Percentiles rank a stretch among this genome's conserved stretches.
Evolutionary conservation across 1,140 invertebrate genomes (phyloP).

Genomic region (Drosophila pectinifera): DNA sequence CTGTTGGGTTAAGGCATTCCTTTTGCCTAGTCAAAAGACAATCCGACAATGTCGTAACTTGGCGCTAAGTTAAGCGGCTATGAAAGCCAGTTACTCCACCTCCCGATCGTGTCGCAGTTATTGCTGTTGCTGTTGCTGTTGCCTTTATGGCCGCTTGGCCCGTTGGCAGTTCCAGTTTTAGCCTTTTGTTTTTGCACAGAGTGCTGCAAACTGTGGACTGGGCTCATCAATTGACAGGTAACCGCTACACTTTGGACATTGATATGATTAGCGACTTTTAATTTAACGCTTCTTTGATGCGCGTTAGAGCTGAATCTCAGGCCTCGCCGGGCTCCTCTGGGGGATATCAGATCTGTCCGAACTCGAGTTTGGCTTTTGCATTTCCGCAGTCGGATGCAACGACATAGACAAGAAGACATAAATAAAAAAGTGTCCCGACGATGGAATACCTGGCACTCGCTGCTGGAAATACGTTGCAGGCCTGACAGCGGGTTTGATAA

Average conservation of each 20-base stretch:
- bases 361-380: slow-evolving; percentile 39
- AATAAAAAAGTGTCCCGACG: not conserved
- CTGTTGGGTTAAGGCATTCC: slow-evolving; percentile 42
- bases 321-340: slow-evolving; percentile 7
- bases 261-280: slow-evolving; percentile 76
- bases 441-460: not conserved
- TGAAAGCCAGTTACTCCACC: slow-evolving; percentile 55
- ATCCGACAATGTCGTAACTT: slow-evolving; percentile 62
- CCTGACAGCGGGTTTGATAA: not conserved
- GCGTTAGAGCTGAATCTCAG: slow-evolving; percentile 38
- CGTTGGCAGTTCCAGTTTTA: slow-evolving; percentile 57
- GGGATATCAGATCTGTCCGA: slow-evolving; percentile 25
- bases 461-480: not conserved
- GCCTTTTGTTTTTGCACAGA: slow-evolving; percentile 29
- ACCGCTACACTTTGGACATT: slow-evolving; percentile 69
- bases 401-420: too few relatives aligned
- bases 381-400: slow-evolving; percentile 57
- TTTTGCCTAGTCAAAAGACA: slow-evolving; percentile 49
- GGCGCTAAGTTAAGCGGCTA: slow-evolving; percentile 62
- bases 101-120: slow-evolving; percentile 22
- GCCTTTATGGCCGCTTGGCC: slow-evolving; percentile 20
- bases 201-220: slow-evolving; percentile 9
- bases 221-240: slow-evolving; percentile 65
- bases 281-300: slow-evolving; percentile 53
- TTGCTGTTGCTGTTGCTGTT: not conserved